Evolutionary conservation across 2,888 invertebrate genomes (phyloP).

Genomic region (Eledona agricola): DNA sequence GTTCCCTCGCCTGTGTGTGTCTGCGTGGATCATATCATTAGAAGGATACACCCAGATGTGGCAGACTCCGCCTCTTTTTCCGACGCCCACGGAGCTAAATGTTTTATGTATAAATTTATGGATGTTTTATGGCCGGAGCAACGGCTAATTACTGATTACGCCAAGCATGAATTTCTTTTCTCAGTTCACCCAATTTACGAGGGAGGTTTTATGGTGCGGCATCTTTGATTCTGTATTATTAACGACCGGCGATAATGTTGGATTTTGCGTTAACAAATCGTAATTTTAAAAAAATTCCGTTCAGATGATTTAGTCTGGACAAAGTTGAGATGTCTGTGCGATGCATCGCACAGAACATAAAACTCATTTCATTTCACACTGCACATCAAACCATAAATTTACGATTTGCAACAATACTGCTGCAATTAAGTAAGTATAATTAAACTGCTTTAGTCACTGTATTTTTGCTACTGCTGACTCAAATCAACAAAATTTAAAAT

Average conservation of each 20-base stretch:
- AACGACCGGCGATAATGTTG: conserved; percentile 13
- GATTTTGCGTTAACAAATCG: conserved; percentile 19
- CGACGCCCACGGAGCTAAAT: conserved; percentile 42
- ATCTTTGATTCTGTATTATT: conserved; percentile 8
- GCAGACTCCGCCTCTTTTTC: conserved; percentile 42
- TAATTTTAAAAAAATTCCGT: conserved; percentile 1
- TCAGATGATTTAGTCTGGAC: no score
- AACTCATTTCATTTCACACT: no score
- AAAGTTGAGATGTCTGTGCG: no score
- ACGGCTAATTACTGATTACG: conserved; percentile 37
- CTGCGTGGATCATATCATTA: conserved; percentile 37
- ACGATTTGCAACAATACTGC: no score
- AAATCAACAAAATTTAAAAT: no score
- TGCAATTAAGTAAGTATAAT: no score
- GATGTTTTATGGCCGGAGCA: conserved; percentile 34
- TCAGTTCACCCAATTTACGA: conserved; percentile 21
- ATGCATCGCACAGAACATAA: no score
- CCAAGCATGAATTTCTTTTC: conserved; percentile 26
- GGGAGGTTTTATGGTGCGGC: conserved; percentile 17
- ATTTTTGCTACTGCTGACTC: no score
- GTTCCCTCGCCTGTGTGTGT: conserved; percentile 14
- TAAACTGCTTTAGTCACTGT: no score
- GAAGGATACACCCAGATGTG: conserved; percentile 44
- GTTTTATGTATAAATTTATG: conserved; percentile 37
- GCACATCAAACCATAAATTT: no score